Base-by-base conservation (phyloP, 1,140 invertebrate genomes). In the Diabrotica undecimpunctata region DNA sequence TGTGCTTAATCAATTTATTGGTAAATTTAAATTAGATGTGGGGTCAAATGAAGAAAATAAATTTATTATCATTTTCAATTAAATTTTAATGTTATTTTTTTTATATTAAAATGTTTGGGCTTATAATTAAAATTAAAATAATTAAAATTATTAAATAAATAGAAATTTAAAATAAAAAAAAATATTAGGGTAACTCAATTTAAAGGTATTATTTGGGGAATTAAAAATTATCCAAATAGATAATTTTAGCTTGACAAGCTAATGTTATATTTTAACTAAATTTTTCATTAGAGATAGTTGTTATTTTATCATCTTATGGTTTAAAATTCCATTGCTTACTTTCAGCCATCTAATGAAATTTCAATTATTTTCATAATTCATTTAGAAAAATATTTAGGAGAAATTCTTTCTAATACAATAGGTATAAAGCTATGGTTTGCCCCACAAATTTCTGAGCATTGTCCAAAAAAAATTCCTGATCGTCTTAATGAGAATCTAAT, bases 371-470 rank as follows among this genome's bases (percentile, higher is more conserved):
- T 77, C 73, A 75, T 74, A 72, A 84, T 81, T 84, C 82, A 85
- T 74, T 82, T 81, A 78, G 82, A 82, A 78, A 86, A 87, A 72
- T 77, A 75, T 73, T 79, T 80, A 67, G 79, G 71, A 65, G 73
- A 75, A 66, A 83, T 81, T 72, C 74, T 79, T 85, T 89, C 85
- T 74, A 89, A 75, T 64, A 82, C 80, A 85, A 90, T 90, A 62
- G 88, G 88, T 82, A 91, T 90, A 84, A 90, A 90, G 62, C 84
- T 86, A 80, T 91, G 88, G 79, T 90, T 90, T 61, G 82, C 80
- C 6, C 88, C 88, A 84, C 88, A 91, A 83, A 91, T 89, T 84
- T 91, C 89, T 74, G 88, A 90, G 78, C 88, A 91, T 84, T 91
- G 88, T 0, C 88, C 88, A 80, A 78, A 88, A 78, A 83, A 87